Conservation (phyloP, 2,888 invertebrate species). For the Nineta flava region DNA sequence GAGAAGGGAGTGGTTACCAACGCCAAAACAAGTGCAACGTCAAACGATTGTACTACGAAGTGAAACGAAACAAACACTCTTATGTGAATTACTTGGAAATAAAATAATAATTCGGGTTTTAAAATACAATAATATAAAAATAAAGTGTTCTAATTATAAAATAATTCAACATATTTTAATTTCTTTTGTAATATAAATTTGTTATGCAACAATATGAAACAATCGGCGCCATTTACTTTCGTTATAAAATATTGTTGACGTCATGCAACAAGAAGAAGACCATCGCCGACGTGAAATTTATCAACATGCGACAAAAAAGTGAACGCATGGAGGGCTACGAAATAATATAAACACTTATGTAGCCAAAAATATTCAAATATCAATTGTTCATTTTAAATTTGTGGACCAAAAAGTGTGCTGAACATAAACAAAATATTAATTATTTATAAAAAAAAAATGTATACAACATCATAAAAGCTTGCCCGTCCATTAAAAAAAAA, state of each 20-base stretch:
- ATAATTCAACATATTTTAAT: too few relatives aligned
- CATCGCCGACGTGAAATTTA: not conserved
- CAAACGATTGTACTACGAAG: not conserved
- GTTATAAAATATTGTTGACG: too few relatives aligned
- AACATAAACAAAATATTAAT: not conserved
- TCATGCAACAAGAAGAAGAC: too few relatives aligned
- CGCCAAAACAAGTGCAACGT: slow-evolving; percentile 1
- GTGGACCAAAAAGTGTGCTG: not conserved
- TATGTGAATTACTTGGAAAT: too few relatives aligned
- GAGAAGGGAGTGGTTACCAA: slow-evolving; percentile 1
- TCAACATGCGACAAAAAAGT: not conserved
- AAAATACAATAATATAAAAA: too few relatives aligned
- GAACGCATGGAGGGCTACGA: not conserved
- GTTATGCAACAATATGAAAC: too few relatives aligned
- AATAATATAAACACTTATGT: not conserved
- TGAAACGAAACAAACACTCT: too few relatives aligned
- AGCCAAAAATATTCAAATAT: not conserved
- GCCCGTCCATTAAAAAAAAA: not conserved
- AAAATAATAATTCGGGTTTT: too few relatives aligned
- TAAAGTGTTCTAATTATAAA: too few relatives aligned
- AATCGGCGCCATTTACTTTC: too few relatives aligned
- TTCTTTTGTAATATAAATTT: too few relatives aligned
- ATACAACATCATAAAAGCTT: not conserved
- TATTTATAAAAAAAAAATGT: not conserved
- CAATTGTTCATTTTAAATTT: not conserved